phyloP scores from a whole-genome alignment of 92 coral and sea anemone genomes.

The Porites lobata region DNA sequence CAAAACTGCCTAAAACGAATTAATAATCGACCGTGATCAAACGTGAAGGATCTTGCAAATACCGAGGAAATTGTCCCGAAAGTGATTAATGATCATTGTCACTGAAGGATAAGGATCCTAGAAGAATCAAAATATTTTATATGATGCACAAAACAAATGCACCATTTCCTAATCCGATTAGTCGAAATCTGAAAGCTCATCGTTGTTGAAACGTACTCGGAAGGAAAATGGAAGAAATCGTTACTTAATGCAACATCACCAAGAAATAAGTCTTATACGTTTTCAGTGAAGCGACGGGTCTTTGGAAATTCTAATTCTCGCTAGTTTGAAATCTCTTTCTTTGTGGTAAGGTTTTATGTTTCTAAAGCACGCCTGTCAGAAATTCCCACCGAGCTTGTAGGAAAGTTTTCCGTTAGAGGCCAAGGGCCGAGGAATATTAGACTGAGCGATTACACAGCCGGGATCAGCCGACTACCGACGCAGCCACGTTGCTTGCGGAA shows the following conservation, averaged over 20 bases:
- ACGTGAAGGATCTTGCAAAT: not conserved
- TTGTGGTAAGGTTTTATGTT: too few relatives aligned
- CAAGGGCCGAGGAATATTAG: too few relatives aligned
- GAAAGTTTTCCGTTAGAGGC: too few relatives aligned
- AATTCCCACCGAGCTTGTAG: too few relatives aligned
- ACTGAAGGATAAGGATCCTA: not conserved
- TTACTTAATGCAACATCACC: not conserved
- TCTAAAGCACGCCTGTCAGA: too few relatives aligned
- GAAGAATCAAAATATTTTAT: slow-evolving; percentile 8
- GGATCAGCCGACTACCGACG: too few relatives aligned
- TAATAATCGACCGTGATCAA: not conserved
- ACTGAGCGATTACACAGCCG: too few relatives aligned
- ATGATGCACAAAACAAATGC: slow-evolving; percentile 19
- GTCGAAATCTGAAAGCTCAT: slow-evolving; percentile 6
- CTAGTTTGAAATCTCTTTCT: too few relatives aligned
- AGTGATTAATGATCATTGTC: slow-evolving; percentile 24
- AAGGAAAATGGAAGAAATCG: slow-evolving; percentile 10
- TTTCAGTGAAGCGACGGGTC: too few relatives aligned
- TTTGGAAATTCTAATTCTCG: too few relatives aligned
- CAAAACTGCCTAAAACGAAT: not conserved
- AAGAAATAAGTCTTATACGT: too few relatives aligned
- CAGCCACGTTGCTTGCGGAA: not conserved
- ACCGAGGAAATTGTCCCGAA: not conserved
- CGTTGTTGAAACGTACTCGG: slow-evolving; percentile 29
- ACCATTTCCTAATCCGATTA: slow-evolving; percentile 65